Percentiles rank a stretch among this genome's conserved stretches.
These are phyloP conservation scores for Muscicapa comitata DNA, from an alignment of 2,797 vertebrate genomes.

Conservation along the genomic window DNA sequence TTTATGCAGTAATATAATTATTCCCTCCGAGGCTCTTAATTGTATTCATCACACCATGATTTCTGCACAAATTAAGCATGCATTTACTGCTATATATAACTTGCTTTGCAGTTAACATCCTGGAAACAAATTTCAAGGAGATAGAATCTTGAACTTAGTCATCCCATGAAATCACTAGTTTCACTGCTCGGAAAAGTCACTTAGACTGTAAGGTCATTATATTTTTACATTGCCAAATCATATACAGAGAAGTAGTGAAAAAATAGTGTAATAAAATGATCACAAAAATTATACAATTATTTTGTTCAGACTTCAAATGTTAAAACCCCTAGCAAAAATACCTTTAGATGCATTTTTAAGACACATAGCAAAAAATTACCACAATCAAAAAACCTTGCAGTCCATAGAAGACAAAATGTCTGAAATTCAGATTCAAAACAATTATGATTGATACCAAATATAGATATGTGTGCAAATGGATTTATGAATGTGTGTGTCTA, in stretches of 20 bases:
- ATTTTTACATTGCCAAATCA: background rate
- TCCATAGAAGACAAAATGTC: background rate
- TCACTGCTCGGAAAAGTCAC: constrained; percentile 56
- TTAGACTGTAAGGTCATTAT: constrained; percentile 69
- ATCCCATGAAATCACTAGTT: constrained; percentile 75
- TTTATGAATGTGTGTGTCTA: background rate
- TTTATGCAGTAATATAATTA: constrained; percentile 87
- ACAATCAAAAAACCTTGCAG: background rate
- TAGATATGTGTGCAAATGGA: background rate
- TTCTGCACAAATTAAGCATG: constrained; percentile 87
- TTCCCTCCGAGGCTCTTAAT: constrained; percentile 86
- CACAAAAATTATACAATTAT: background rate
- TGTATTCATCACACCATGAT: constrained; percentile 88
- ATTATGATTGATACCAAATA: background rate
- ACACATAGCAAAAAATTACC: background rate
- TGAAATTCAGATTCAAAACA: background rate
- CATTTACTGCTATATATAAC: constrained; percentile 86
- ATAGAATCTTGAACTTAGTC: constrained; percentile 75
- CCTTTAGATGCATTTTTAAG: background rate
- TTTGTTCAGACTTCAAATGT: background rate
- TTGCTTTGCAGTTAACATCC: constrained; percentile 84
- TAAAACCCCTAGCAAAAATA: background rate
- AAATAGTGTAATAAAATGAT: background rate
- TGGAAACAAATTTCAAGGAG: constrained; percentile 85
- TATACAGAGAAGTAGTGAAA: background rate